Conservation (phyloP, 2,797 vertebrate genomes). For the Sebastes miniatus region DNA sequence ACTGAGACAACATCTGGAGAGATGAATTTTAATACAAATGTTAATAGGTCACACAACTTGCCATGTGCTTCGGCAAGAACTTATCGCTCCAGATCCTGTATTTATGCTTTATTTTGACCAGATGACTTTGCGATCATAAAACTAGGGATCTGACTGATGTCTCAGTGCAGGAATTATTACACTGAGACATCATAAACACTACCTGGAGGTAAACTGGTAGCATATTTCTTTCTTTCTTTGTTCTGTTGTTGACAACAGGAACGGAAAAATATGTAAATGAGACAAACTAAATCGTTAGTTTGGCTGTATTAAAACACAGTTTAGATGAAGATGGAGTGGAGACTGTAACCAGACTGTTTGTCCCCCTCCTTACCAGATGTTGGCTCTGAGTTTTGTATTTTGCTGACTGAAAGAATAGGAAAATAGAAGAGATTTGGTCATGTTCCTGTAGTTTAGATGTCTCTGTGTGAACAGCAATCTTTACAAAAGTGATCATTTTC, state of each 20-base stretch:
- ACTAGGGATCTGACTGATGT: constrained; percentile 1
- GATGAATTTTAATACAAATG: too few relatives aligned
- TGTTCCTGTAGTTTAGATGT: background rate
- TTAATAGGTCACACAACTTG: too few relatives aligned
- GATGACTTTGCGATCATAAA: constrained; percentile 9
- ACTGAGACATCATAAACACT: background rate
- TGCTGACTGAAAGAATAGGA: background rate
- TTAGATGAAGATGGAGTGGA: background rate
- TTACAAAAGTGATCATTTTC: background rate
- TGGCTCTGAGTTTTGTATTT: background rate
- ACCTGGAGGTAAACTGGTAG: background rate
- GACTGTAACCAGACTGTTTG: background rate
- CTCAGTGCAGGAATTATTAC: background rate
- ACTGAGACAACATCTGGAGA: background rate
- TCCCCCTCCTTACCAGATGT: background rate
- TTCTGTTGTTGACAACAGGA: constrained; percentile 5
- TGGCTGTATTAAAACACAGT: background rate
- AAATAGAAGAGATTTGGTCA: too few relatives aligned
- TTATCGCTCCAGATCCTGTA: background rate
- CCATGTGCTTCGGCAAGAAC: background rate
- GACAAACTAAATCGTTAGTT: background rate
- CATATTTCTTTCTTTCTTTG: background rate
- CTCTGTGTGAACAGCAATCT: background rate
- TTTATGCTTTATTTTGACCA: background rate
- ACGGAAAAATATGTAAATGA: constrained; percentile 13